Base-by-base conservation (phyloP, 2,888 invertebrate genomes). In the Malachius bipustulatus region DNA sequence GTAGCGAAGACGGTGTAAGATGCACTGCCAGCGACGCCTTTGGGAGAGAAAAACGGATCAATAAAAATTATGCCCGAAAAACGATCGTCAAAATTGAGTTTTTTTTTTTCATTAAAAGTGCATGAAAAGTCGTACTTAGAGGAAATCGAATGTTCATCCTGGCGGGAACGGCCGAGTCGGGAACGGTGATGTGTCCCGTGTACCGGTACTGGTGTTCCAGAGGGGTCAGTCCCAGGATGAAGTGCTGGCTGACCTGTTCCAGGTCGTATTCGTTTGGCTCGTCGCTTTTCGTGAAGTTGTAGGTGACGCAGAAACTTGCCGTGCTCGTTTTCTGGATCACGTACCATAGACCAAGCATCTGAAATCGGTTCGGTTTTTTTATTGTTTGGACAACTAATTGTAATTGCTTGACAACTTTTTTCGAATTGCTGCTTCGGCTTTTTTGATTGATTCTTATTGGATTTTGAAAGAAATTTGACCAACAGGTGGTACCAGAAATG, bases 271-370 rank as follows among this genome's bases (percentile, higher is more conserved):
- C 70, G 9, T 73, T 73, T 0, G 81, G 81, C 52, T 82, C 81
- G 1, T 71, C 69, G 0, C 75, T 73, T 43, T 64, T 65, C 0
- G 78, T 80, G 62, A 82, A 81, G 63, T 84, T 83, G 60, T 85
- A 83, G 2, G 75, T 75, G 50, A 85, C 71, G 60, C 85, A 87
- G 48, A 74, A 71, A 36, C 83, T 83, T 0, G 78, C 81, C 0
- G 84, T 85, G 4, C 82, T 78, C 2, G 84, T 84, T 62, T 85
- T 85, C 60, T 84, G 80, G 26, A 85, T 72, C 9, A 79, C 84
- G 59, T 79, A 82, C 85, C 85, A 87, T 10, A 77, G 60, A 1
- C 85, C 85, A 38, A 84, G 60, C 60, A 85, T 70, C 84, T 85
- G 61, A 32, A 64, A 19, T 8, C 6, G n/a, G n/a, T n/a, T n/a